phyloP scores from a whole-genome alignment of 2,113 vertebrate genomes.

The Anolis sagrei region DNA sequence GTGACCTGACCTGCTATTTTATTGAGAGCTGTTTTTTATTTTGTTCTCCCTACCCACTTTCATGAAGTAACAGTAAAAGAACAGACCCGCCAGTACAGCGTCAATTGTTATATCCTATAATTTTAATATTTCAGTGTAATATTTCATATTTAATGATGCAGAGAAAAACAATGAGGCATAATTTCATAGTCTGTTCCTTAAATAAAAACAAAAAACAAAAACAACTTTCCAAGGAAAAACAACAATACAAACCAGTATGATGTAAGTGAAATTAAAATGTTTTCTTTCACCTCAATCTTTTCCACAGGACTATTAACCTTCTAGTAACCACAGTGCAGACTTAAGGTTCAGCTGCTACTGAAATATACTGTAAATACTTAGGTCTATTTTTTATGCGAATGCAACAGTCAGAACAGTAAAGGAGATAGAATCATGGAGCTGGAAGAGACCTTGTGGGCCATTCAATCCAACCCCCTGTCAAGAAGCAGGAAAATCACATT shows the following conservation, averaged over 20 bases:
- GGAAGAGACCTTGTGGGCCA: too few species aligned
- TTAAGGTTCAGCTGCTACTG: not conserved
- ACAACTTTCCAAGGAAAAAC: too few species aligned
- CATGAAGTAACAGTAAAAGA: not conserved
- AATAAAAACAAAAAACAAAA: not conserved
- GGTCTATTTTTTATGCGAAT: too few species aligned
- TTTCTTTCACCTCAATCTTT: not conserved
- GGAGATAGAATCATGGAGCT: too few species aligned
- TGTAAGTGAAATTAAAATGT: not conserved
- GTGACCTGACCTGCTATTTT: not conserved
- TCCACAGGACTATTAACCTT: not conserved
- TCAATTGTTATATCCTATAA: not conserved
- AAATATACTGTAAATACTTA: not conserved
- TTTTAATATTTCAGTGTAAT: not conserved
- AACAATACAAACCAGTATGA: not conserved
- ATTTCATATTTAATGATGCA: not conserved
- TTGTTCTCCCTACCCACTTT: not conserved
- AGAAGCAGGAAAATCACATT: too few species aligned
- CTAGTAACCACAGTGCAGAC: not conserved
- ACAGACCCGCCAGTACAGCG: too few species aligned
- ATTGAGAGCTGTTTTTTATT: too few species aligned
- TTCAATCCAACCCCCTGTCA: too few species aligned
- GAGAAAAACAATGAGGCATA: not conserved
- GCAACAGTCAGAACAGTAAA: too few species aligned
- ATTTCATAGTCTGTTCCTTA: too few species aligned